These are phyloP conservation scores for Podargus strigoides DNA, from an alignment of 2,797 vertebrate genomes.

Conservation along the genomic window DNA sequence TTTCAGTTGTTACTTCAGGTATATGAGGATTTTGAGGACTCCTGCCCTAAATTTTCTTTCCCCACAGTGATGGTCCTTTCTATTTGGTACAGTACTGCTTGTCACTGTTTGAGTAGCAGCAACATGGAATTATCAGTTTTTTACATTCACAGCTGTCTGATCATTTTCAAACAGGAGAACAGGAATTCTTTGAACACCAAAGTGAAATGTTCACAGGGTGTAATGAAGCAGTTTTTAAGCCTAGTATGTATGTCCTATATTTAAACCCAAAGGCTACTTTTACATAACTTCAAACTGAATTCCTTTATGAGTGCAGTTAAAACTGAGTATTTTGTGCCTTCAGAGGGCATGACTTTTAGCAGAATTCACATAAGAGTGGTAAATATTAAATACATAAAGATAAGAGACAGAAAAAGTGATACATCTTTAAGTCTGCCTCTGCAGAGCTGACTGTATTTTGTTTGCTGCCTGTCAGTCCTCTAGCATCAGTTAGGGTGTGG, in stretches of 20 bases:
- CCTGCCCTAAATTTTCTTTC: neutral
- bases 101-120: neutral
- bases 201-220: neutral
- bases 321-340: neutral
- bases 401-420: neutral
- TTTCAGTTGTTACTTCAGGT: neutral
- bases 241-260: neutral
- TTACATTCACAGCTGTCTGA: neutral
- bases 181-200: neutral
- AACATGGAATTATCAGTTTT: neutral
- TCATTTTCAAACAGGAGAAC: neutral
- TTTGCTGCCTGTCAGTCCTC: neutral
- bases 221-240: neutral
- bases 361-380: neutral
- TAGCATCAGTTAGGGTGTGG: neutral
- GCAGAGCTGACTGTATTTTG: neutral
- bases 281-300: neutral
- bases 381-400: neutral
- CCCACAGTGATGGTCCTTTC: neutral
- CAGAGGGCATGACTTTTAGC: neutral
- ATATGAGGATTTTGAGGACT: neutral
- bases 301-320: neutral
- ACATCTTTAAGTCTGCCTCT: neutral
- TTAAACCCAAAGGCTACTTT: neutral
- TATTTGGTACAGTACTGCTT: neutral